Evolutionary conservation across 2,888 invertebrate genomes (phyloP), one percentile per base, ranked within the genome.

Genomic region (Protophormia terraenovae): DNA sequence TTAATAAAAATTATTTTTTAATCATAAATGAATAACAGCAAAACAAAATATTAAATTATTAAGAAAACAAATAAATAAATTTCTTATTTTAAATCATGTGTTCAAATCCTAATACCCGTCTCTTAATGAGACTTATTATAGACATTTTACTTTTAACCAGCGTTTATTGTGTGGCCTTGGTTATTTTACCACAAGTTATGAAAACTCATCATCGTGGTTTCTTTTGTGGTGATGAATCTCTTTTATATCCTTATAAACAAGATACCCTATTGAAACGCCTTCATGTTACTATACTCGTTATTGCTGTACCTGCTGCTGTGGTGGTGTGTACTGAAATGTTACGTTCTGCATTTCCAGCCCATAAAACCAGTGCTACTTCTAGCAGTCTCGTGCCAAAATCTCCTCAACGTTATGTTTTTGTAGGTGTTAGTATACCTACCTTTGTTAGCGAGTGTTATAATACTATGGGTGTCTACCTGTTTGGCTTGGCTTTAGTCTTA

Each of bases 211-310:
- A 88, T 3, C 89, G 98, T 78, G 99, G 99, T 45, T 98, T 98
- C 94, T 98, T 97, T 93, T 99, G 99, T 93, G 96, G 97, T 92
- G 99, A 99, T 93, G 96, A 97, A 90, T 96, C 97, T 62, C 94
- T 99, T 45, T 94, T 95, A 87, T 97, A 98, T 92, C 98, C 98
- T 2, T 97, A 90, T 27, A 88, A 82, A 32, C 29, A 72, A 14
- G 86, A 88, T 41, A 88, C 90, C 10, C 81, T 88, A 81, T 71
- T 90, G 7, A 89, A 87, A 53, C 77, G 90, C 76, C 86, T 88
- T 6, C 91, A 90, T 41, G 78, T 91, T n/a, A 90, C 90, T 2
- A 83, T 91, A 3, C 64, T 87, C 3, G 90, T 89, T 12, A 87
- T 91, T 12, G 90, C 87, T 1, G 38, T 91, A 67, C 90, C 90